Base-by-base conservation (phyloP, 1,140 invertebrate species). In the Cardiocondyla obscurior region DNA sequence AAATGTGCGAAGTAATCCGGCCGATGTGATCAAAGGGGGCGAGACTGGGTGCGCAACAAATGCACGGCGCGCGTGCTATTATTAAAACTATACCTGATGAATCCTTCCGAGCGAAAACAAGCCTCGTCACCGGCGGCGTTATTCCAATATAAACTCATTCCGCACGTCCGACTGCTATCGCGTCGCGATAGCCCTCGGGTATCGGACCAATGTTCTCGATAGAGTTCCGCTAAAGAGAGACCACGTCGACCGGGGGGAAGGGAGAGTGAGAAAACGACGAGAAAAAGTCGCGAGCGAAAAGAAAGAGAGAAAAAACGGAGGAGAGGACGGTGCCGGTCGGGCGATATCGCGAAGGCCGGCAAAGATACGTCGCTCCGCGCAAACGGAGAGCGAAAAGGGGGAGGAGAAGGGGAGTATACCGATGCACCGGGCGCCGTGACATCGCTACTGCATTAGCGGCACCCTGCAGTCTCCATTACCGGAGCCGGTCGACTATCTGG, bases 401-500 rank as follows among this genome's bases (percentile, higher is more conserved):
- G 33, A 22, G 33, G 22, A 2, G 57, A 8, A 57, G 74, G 87
- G 60, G 69, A 83, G 83, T 88, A 90, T 89, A 89, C 88, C 90
- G 88, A 90, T 90, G 89, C 89, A 86, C 81, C 77, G 85, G 82
- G 88, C 85, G 84, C 82, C 87, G 83, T 87, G 92, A 93, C 92
- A 93, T 92, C 90, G 92, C 92, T 93, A 93, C 92, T 93, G 92
- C 92, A 93, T 93, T 93, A 93, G 92, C 91, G 90, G 90, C 90
- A 90, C 88, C 90, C 91, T 90, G 89, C 91, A 88, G 90, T 90
- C 89, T 93, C 91, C 92, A 92, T 93, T 93, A 93, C 92, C 84
- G 88, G 83, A 85, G 86, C 86, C 73, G 74, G 85, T 83, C 86
- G 86, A 85, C 87, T 88, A 88, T 88, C 87, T 88, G 83, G 60